These are phyloP conservation scores for Ondatra zibethicus DNA, from an alignment of 2,113 vertebrate genomes.

Conservation along the genomic window DNA sequence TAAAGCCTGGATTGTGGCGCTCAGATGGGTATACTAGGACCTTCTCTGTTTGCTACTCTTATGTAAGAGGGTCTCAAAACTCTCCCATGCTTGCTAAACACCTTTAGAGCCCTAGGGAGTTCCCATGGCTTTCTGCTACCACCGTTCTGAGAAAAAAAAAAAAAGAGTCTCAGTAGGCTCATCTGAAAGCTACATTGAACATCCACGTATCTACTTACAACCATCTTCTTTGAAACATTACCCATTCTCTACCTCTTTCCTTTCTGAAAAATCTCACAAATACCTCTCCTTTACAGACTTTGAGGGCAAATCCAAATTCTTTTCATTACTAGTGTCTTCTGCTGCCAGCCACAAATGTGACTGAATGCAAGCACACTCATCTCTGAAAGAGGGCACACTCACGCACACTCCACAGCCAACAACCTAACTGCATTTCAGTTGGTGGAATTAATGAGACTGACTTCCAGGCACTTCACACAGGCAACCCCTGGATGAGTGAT, in stretches of 20 bases:
- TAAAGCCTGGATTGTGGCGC: not conserved
- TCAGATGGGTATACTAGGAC: not conserved
- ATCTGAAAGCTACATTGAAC: not conserved
- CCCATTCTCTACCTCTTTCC: not conserved
- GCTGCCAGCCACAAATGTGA: not conserved
- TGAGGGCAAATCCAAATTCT: not conserved
- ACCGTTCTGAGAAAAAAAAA: not conserved
- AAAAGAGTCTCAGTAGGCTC: not conserved
- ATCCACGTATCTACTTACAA: not conserved
- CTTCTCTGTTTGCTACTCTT: not conserved
- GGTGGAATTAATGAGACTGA: not conserved
- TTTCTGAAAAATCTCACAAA: not conserved
- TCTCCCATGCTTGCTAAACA: not conserved
- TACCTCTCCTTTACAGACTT: not conserved
- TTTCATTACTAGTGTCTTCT: not conserved
- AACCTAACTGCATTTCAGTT: not conserved
- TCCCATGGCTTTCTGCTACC: not conserved
- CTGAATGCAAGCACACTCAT: not conserved
- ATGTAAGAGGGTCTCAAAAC: not conserved
- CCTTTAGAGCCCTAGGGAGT: not conserved
- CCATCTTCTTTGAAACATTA: not conserved
- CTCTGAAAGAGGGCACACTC: not conserved
- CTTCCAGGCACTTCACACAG: not conserved
- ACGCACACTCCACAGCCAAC: not conserved
- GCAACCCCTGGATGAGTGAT: not conserved